phyloP scores from a whole-genome alignment of 64 coral and sea anemone species.

The Actinia tenebrosa region DNA sequence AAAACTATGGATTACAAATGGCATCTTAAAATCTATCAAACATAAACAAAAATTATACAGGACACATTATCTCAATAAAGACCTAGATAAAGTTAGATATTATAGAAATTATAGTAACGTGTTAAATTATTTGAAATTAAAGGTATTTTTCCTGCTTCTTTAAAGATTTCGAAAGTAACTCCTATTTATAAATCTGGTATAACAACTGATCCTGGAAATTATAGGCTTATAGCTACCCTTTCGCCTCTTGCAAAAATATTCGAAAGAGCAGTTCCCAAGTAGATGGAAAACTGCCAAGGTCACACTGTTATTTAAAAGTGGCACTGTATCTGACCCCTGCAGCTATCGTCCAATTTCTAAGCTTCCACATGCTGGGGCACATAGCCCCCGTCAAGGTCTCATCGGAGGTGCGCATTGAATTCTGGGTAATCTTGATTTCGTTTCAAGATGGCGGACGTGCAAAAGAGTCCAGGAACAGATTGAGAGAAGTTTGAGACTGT shows the following conservation, averaged over 20 bases:
- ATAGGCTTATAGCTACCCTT: background rate
- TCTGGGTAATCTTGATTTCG: too few relatives aligned
- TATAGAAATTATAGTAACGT: background rate
- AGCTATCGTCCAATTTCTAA: too few relatives aligned
- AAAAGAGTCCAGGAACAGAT: too few relatives aligned
- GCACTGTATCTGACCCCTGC: too few relatives aligned
- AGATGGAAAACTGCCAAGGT: too few relatives aligned
- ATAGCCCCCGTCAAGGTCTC: too few relatives aligned
- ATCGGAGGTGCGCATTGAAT: too few relatives aligned
- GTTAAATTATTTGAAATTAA: background rate
- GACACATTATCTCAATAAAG: conserved; percentile 26
- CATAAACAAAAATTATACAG: conserved; percentile 50
- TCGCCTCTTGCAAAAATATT: conserved; percentile 1
- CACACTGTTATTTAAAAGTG: too few relatives aligned
- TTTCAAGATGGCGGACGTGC: too few relatives aligned
- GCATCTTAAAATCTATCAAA: conserved; percentile 54
- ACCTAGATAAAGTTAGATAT: background rate
- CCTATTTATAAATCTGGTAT: background rate
- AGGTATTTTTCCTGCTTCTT: background rate
- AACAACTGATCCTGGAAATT: background rate
- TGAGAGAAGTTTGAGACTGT: too few relatives aligned
- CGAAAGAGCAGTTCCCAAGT: background rate
- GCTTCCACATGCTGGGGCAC: too few relatives aligned
- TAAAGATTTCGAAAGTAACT: background rate
- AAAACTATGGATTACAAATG: conserved; percentile 48